Evolutionary conservation across 2,888 invertebrate species (phyloP).

Genomic region (Gonocerus acuteangulatus): DNA sequence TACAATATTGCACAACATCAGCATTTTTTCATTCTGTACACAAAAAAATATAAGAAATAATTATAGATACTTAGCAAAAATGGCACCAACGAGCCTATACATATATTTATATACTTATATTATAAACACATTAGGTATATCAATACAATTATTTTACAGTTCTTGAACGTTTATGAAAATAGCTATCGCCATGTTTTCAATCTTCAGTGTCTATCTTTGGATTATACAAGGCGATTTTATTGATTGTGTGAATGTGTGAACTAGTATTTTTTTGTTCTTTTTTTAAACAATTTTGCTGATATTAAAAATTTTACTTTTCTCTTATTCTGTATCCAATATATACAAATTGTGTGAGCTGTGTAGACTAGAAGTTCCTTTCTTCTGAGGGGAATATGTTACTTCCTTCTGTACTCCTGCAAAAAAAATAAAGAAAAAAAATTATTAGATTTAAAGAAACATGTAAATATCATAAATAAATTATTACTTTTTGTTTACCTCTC

Average conservation of each 20-base stretch:
- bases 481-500: background rate
- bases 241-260: background rate
- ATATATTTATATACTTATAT: constrained; percentile 14
- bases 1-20: constrained; percentile 21
- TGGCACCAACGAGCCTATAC: constrained; percentile 25
- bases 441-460: constrained; percentile 1
- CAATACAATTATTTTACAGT: constrained; percentile 22
- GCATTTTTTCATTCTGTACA: constrained; percentile 19
- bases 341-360: no score
- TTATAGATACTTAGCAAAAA: constrained; percentile 14
- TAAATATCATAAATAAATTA: background rate
- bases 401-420: constrained; percentile 7
- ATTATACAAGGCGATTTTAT: constrained; percentile 1
- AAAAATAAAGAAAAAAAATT: constrained; percentile 3
- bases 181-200: constrained; percentile 7
- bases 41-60: constrained; percentile 7
- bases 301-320: no score
- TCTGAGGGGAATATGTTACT: no score
- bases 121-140: constrained; percentile 21
- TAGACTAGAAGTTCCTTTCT: no score
- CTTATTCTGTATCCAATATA: no score
- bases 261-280: background rate
- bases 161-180: constrained; percentile 15
- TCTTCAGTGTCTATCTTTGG: constrained; percentile 17
- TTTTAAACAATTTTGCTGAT: background rate